Base-by-base conservation (phyloP, 1,140 invertebrate species). In the Aphaenogaster floridana region DNA sequence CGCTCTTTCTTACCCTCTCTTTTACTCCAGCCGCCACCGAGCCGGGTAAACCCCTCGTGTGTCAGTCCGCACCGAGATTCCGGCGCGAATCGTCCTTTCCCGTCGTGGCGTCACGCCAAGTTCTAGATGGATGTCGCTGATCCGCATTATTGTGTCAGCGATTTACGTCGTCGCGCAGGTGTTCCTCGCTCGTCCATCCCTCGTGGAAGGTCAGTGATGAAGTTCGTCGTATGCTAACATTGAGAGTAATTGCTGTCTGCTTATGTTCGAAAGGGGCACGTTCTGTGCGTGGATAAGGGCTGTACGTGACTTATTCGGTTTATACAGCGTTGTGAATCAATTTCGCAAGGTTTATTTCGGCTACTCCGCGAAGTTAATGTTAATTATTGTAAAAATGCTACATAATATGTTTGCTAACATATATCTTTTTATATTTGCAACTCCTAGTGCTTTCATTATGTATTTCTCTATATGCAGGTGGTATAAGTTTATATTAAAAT, bases 51-150 rank as follows among this genome's bases (percentile, higher is more conserved):
- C 91, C 91, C 66, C 81, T 92, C 78, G 88, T 87, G 91, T 88
- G 87, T 86, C 93, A 94, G 93, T 94, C 90, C 91, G 93, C 93
- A 92, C 93, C 93, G 93, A 94, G 93, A 94, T 94, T 93, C 93
- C 93, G 93, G 93, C 91, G 93, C 93, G 93, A 92, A 93, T 93
- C 92, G 91, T 93, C 79, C 88, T 90, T 92, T 84, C 87, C 66
- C 77, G 88, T 93, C 92, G 93, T 89, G 93, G 86, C 92, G 94
- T 94, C 84, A 85, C 88, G 84, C 88, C 86, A 92, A 91, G 89
- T 92, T 91, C 89, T 94, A 94, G 94, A 95, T 95, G 94, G 94
- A 95, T 95, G 94, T 94, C 93, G 94, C 94, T 92, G 93, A 94
- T 93, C 90, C 93, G 93, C 90, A 69, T 88, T 88, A 89, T 93